These are phyloP conservation scores for Ailuropoda melanoleuca DNA, from an alignment of 2,113 vertebrate species.

Conservation along the genomic window DNA sequence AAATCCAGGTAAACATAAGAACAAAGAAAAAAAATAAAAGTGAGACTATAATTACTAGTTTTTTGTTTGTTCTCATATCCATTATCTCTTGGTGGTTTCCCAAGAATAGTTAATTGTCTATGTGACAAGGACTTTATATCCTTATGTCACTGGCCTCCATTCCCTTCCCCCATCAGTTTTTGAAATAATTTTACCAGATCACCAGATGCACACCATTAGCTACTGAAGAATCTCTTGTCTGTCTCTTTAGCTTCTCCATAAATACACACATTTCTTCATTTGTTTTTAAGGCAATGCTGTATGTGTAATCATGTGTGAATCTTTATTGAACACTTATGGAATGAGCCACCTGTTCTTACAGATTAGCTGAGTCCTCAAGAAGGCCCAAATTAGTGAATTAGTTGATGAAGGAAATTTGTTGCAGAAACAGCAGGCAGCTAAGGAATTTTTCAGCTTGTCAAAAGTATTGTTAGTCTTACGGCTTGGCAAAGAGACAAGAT, in stretches of 20 bases:
- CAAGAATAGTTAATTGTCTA: conserved; percentile 15
- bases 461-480: conserved; percentile 58
- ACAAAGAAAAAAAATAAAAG: background rate
- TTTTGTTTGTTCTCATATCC: conserved; percentile 10
- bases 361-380: conserved; percentile 74
- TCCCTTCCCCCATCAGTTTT: background rate
- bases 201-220: conserved; percentile 66
- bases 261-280: conserved; percentile 75
- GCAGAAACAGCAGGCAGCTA: conserved; percentile 65
- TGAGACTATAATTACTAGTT: background rate
- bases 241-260: conserved; percentile 64
- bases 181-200: conserved; percentile 54
- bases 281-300: conserved; percentile 74
- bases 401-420: conserved; percentile 77
- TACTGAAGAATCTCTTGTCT: conserved; percentile 67
- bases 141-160: conserved; percentile 39
- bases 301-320: conserved; percentile 78
- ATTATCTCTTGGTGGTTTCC: background rate
- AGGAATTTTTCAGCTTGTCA: conserved; percentile 71
- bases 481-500: conserved; percentile 46
- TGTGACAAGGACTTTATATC: conserved; percentile 31
- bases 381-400: conserved; percentile 75
- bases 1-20: conserved; percentile 2
- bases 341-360: conserved; percentile 79
- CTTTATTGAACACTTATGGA: conserved; percentile 77